phyloP scores from a whole-genome alignment of 2,113 vertebrate genomes.

The Cyanoderma ruficeps region DNA sequence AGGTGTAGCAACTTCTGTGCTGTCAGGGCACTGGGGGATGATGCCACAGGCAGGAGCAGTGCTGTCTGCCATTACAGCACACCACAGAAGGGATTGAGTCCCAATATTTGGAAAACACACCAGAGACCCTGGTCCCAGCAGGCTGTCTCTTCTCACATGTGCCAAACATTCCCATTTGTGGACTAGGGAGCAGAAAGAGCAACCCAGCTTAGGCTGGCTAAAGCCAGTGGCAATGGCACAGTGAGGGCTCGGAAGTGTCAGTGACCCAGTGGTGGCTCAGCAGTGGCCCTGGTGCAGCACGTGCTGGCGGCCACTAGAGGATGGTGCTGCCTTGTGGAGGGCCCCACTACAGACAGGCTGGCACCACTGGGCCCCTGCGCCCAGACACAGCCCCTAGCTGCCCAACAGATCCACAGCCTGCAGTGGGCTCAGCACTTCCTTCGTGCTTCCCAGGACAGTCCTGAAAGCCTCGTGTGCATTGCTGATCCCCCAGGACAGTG shows the following conservation, averaged over 20 bases:
- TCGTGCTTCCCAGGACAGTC: background rate
- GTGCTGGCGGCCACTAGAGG: slow-evolving; percentile 32
- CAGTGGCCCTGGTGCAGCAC: background rate
- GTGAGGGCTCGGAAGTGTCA: background rate
- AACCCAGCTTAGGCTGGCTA: background rate
- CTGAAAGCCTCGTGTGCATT: background rate
- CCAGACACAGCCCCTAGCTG: background rate
- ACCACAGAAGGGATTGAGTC: background rate
- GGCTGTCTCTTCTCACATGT: fast-evolving
- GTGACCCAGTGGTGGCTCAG: fast-evolving
- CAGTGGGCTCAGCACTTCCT: background rate
- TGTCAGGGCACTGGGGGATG: background rate
- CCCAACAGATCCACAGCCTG: background rate
- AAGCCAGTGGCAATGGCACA: fast-evolving
- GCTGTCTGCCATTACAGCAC: background rate
- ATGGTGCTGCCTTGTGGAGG: slow-evolving; percentile 2
- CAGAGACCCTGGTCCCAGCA: background rate
- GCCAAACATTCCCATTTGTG: background rate
- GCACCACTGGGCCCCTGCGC: fast-evolving
- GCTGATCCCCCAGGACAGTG: background rate
- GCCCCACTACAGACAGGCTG: background rate
- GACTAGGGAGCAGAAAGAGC: background rate
- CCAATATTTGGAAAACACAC: background rate
- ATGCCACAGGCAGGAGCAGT: background rate
- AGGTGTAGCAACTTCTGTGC: background rate